Evolutionary conservation across 2,113 vertebrate species (phyloP).

Genomic region (Cyphomyrus discorhynchus): DNA sequence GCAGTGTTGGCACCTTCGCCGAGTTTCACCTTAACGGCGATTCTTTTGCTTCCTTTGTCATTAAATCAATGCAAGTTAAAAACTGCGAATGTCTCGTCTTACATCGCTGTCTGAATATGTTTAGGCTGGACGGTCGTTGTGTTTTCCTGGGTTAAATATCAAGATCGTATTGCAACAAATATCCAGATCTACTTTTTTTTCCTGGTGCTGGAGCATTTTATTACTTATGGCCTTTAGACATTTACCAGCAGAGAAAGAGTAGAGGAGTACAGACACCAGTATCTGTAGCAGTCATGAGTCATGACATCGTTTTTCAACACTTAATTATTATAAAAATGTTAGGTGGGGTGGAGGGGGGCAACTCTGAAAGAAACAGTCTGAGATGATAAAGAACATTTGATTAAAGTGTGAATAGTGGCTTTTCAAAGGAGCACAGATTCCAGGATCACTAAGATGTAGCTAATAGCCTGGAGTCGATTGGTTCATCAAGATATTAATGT

Average conservation of each 20-base stretch:
- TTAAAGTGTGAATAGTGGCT: background rate
- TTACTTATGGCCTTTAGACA: background rate
- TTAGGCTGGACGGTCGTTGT: background rate
- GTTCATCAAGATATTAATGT: background rate
- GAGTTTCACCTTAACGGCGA: conserved; percentile 3
- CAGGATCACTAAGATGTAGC: background rate
- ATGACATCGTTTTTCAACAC: background rate
- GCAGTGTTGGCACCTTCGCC: background rate
- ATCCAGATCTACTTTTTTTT: background rate
- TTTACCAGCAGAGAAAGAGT: background rate
- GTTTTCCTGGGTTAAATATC: background rate
- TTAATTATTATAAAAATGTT: background rate
- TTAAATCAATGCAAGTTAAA: conserved; percentile 5
- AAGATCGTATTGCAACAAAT: background rate
- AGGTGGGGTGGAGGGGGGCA: background rate
- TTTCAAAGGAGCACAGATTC: background rate
- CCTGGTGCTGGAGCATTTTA: background rate
- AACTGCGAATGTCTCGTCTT: background rate
- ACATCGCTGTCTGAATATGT: background rate
- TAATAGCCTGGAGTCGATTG: background rate
- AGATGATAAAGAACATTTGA: background rate
- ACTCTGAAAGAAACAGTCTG: background rate
- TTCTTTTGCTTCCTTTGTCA: conserved; percentile 13
- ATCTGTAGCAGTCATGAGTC: background rate
- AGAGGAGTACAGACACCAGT: background rate